A percentile compares a stretch with the other conserved stretches of the same genome.
phyloP scores from a whole-genome alignment of 2,113 vertebrate genomes.

The Bothrops jararaca region DNA sequence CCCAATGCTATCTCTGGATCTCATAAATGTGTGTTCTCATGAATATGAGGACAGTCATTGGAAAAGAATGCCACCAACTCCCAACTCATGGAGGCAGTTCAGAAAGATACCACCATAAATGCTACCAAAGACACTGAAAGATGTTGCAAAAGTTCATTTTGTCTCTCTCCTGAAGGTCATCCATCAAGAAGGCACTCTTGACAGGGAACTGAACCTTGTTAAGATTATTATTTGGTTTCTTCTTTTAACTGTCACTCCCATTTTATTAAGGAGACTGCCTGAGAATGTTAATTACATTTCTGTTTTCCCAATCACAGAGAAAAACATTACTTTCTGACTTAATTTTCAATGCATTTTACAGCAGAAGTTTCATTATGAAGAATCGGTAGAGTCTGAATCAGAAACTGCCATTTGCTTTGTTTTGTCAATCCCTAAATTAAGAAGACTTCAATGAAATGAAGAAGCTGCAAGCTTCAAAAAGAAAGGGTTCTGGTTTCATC shows the following conservation, averaged over 20 bases:
- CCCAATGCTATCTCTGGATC: not conserved
- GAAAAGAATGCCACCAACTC: not conserved
- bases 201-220: not conserved
- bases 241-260: not conserved
- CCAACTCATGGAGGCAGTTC: not conserved
- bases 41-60: not conserved
- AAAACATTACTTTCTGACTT: not conserved
- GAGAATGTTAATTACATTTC: not conserved
- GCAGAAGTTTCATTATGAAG: constrained; percentile 1
- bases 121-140: not conserved
- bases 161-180: not conserved
- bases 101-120: not conserved
- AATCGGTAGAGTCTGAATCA: not conserved
- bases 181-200: not conserved
- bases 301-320: not conserved
- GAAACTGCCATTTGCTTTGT: not conserved
- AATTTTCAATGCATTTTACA: not conserved
- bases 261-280: not conserved
- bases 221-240: not conserved
- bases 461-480: not conserved
- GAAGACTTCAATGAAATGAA: not conserved
- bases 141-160: not conserved
- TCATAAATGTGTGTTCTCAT: not conserved
- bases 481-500: not conserved
- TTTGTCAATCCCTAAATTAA: not conserved